Evolutionary conservation across 2,888 invertebrate species (phyloP).

Genomic region (Anthoptus insignis): DNA sequence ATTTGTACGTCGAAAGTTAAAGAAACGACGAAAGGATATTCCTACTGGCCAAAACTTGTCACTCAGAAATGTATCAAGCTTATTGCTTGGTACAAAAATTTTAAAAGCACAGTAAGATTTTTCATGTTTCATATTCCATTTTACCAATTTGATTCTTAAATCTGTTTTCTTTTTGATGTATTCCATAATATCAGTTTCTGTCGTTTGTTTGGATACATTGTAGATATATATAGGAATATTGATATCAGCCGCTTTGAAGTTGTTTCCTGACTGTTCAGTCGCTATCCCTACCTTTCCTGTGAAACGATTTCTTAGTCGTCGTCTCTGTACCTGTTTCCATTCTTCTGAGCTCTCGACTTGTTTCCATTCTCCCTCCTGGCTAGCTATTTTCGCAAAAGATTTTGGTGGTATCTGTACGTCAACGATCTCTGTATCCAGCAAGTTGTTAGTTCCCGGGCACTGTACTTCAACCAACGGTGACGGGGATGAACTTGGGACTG

Average conservation of each 20-base stretch:
- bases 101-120: constrained; percentile 38
- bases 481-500: too few relatives aligned
- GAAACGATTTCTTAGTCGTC: constrained; percentile 12
- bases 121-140: constrained; percentile 37
- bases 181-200: constrained; percentile 36
- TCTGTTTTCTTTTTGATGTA: constrained; percentile 37
- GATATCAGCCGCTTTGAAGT: constrained; percentile 37
- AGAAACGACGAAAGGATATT: too few relatives aligned
- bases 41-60: constrained; percentile 40
- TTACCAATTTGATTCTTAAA: constrained; percentile 24
- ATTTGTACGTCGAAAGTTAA: too few relatives aligned
- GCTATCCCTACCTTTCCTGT: too few relatives aligned
- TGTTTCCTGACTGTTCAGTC: not conserved
- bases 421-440: too few relatives aligned
- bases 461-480: too few relatives aligned
- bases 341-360: constrained; percentile 1
- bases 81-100: constrained; percentile 37
- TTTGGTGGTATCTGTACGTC: too few relatives aligned
- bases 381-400: not conserved
- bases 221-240: constrained; percentile 41
- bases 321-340: constrained; percentile 9
- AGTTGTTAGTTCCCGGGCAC: too few relatives aligned
- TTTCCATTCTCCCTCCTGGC: constrained; percentile 13
- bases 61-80: constrained; percentile 35
- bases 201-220: constrained; percentile 33